Evolutionary conservation across 2,113 vertebrate species (phyloP).

Genomic region (Gallinago undulata): DNA sequence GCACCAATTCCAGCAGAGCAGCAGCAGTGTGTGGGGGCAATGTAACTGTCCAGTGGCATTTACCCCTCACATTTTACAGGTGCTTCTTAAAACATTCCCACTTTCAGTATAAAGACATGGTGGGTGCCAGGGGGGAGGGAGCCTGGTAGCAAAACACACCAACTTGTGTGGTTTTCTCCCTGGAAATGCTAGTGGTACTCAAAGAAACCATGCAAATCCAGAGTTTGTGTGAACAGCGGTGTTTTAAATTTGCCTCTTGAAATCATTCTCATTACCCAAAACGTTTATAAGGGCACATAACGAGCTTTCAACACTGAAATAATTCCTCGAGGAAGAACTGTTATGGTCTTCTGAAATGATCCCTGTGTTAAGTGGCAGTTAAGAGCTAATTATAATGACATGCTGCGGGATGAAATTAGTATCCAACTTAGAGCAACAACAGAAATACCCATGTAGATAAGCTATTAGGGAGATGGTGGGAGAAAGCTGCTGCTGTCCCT

Average conservation of each 20-base stretch:
- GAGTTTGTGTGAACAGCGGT: background rate
- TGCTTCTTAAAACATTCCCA: background rate
- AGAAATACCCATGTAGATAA: background rate
- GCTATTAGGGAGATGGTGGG: background rate
- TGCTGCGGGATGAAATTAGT: constrained; percentile 14
- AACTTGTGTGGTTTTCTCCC: background rate
- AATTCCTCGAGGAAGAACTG: constrained; percentile 3
- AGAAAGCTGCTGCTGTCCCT: background rate
- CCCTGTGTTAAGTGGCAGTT: constrained; percentile 33
- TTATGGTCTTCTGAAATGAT: background rate
- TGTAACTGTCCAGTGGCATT: background rate
- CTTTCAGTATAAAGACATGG: background rate
- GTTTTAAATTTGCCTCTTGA: background rate
- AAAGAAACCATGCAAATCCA: background rate
- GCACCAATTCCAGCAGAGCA: background rate
- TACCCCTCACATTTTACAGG: background rate
- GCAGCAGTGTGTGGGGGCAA: background rate
- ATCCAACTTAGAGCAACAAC: background rate
- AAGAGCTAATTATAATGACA: constrained; percentile 31
- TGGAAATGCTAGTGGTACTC: background rate
- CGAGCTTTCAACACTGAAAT: background rate
- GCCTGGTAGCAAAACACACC: background rate
- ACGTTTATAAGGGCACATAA: background rate
- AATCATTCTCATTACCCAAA: background rate
- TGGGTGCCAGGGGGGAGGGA: background rate